phyloP scores from a whole-genome alignment of 2,797 vertebrate species.

The Triplophysa yarkandensis region DNA sequence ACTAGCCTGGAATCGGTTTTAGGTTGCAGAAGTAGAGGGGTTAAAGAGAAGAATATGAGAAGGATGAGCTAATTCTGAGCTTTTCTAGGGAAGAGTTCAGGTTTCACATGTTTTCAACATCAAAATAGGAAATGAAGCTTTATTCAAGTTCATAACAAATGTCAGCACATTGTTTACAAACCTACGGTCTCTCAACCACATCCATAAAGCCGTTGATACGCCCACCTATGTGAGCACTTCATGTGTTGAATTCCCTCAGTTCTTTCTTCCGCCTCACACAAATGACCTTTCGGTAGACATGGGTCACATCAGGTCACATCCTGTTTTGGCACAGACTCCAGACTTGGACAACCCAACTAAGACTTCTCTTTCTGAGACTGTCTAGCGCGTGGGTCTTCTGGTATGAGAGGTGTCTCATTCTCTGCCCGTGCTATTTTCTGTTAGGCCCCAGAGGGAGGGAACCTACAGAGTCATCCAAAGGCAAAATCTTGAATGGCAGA shows the following conservation, averaged over 20 bases:
- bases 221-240: slow-evolving; percentile 69
- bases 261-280: slow-evolving; percentile 59
- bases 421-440: slow-evolving; percentile 44
- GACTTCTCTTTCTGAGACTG: slow-evolving; percentile 30
- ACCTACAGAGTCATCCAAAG: slow-evolving; percentile 25
- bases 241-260: slow-evolving; percentile 66
- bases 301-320: slow-evolving; percentile 71
- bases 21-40: slow-evolving; percentile 73
- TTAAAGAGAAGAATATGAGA: slow-evolving; percentile 36
- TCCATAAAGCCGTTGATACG: slow-evolving; percentile 59
- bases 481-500: slow-evolving; percentile 39
- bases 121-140: neutral
- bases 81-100: neutral
- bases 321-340: slow-evolving; percentile 1
- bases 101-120: neutral
- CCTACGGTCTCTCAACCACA: slow-evolving; percentile 4
- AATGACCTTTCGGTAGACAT: slow-evolving; percentile 37
- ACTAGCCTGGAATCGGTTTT: slow-evolving; percentile 80
- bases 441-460: slow-evolving; percentile 31
- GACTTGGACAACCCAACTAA: slow-evolving; percentile 23
- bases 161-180: neutral
- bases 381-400: slow-evolving; percentile 27
- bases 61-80: neutral
- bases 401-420: slow-evolving; percentile 20
- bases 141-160: neutral